Evolutionary conservation across 1,140 invertebrate genomes (phyloP).

Genomic region (Eufriesea mexicana): DNA sequence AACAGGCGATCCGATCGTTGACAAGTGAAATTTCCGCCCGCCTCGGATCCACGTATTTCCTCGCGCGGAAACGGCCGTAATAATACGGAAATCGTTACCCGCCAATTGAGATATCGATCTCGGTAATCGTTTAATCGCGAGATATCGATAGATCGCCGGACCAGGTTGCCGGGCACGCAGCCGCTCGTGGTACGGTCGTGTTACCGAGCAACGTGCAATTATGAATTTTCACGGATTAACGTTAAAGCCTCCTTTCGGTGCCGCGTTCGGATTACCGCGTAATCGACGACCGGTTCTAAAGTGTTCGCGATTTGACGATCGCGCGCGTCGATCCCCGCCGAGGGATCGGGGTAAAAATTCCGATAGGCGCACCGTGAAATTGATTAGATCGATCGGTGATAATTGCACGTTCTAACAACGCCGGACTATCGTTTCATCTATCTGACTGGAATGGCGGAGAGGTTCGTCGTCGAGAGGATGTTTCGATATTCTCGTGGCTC

Average conservation of each 20-base stretch:
- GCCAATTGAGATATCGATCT: conserved; percentile 70
- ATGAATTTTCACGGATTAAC: conserved; percentile 66
- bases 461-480: too few species aligned
- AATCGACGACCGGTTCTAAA: conserved; percentile 22
- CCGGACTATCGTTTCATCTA: too few species aligned
- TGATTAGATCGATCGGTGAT: not conserved
- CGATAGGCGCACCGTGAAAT: too few species aligned
- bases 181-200: conserved; percentile 48
- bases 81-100: conserved; percentile 60
- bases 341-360: not conserved
- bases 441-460: too few species aligned
- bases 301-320: not conserved
- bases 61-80: conserved; percentile 52
- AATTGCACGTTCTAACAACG: not conserved
- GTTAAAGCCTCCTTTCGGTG: conserved; percentile 54
- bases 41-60: conserved; percentile 28
- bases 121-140: conserved; percentile 66
- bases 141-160: conserved; percentile 58
- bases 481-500: not conserved
- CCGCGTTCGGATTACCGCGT: conserved; percentile 3
- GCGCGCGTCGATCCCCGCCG: not conserved
- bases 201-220: conserved; percentile 60
- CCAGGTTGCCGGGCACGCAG: conserved; percentile 32
- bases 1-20: conserved; percentile 29
- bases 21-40: conserved; percentile 58